Evolutionary conservation across 2,797 vertebrate genomes (phyloP).

Genomic region (Pangasius djambal): DNA sequence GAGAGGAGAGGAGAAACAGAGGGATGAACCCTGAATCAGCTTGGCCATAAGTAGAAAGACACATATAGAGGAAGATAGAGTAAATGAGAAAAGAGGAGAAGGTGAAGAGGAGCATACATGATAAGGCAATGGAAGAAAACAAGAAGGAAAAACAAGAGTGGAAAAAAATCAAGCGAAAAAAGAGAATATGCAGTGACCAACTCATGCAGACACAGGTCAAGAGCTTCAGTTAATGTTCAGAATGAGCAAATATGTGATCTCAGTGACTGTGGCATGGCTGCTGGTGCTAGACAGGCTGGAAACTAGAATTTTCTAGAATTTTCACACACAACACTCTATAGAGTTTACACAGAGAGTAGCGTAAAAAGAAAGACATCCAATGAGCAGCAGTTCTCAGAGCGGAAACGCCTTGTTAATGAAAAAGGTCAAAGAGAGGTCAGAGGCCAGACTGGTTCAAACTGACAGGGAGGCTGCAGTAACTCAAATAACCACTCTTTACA

Average conservation of each 20-base stretch:
- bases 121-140: not conserved
- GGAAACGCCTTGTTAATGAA: too few relatives aligned
- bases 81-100: conserved; percentile 15
- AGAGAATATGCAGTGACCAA: not conserved
- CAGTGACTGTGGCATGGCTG: not conserved
- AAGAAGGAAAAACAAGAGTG: not conserved
- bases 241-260: too few relatives aligned
- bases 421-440: too few relatives aligned
- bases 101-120: not conserved
- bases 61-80: not conserved
- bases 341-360: too few relatives aligned
- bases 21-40: not conserved
- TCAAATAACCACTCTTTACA: not conserved
- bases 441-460: not conserved
- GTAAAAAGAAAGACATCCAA: too few relatives aligned
- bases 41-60: not conserved
- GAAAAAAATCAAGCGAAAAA: not conserved
- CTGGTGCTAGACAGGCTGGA: not conserved
- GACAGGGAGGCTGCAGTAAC: not conserved
- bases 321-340: too few relatives aligned
- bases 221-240: not conserved
- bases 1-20: not conserved
- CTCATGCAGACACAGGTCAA: not conserved
- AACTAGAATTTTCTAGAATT: too few relatives aligned
- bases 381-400: too few relatives aligned